Conservation (phyloP, 2,113 vertebrate genomes). For the Charadrius vociferus region DNA sequence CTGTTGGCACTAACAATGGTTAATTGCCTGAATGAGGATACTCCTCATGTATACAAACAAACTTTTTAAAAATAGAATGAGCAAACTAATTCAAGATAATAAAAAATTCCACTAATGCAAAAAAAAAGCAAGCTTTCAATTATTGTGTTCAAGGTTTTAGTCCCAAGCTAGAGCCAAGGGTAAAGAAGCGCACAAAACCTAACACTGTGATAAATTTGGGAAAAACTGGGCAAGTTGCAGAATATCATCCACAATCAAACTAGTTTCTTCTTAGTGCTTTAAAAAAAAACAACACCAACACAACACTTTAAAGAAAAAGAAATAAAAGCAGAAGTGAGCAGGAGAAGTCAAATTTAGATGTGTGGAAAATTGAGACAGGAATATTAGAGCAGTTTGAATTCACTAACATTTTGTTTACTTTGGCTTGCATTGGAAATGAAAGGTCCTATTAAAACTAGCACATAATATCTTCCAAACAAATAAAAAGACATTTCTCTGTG, state of each 20-base stretch:
- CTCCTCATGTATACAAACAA: not conserved
- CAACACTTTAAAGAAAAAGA: not conserved
- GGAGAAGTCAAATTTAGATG: not conserved
- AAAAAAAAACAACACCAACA: too few species aligned
- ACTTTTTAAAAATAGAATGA: not conserved
- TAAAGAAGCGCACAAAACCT: not conserved
- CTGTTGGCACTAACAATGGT: not conserved
- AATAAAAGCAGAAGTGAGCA: not conserved
- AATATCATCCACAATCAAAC: not conserved
- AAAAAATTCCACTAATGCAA: not conserved
- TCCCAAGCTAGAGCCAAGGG: not conserved
- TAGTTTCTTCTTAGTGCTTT: not conserved
- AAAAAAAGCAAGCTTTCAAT: not conserved
- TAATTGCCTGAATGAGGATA: not conserved
- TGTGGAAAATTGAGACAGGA: not conserved
- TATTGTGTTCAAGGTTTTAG: not conserved
- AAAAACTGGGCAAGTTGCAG: not conserved
- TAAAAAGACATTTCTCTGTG: not conserved
- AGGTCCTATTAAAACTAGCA: not conserved
- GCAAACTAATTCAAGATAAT: not conserved
- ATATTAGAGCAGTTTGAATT: not conserved
- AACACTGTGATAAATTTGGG: not conserved
- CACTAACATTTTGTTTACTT: not conserved
- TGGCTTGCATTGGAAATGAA: not conserved
- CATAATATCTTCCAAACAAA: not conserved